Percentiles rank a stretch among this genome's conserved stretches.
Evolutionary conservation across 1,140 invertebrate species (phyloP).

Genomic region (Manduca sexta): DNA sequence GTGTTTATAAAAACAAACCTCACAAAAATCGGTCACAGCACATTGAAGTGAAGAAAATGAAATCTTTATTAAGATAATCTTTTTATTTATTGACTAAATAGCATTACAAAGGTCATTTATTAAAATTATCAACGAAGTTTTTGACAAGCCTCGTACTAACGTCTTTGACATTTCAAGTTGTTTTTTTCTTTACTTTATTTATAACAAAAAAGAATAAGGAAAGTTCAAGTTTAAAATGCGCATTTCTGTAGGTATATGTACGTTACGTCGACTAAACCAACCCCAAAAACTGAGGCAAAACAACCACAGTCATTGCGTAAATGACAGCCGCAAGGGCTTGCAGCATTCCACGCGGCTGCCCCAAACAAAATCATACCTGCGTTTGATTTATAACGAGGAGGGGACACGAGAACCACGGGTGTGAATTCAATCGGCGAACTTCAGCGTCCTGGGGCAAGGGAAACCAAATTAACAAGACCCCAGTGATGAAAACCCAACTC

Average conservation of each 20-base stretch:
- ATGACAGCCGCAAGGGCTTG: constrained; percentile 32
- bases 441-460: constrained; percentile 30
- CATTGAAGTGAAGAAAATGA: constrained; percentile 22
- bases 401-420: constrained; percentile 50
- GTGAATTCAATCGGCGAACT: constrained; percentile 51
- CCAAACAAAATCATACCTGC: constrained; percentile 57
- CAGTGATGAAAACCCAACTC: constrained; percentile 7
- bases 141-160: not conserved
- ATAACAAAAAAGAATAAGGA: too few species aligned
- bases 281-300: not conserved
- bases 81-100: constrained; percentile 29
- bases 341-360: constrained; percentile 44
- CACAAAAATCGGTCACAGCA: constrained; percentile 22
- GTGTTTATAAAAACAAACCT: constrained; percentile 36
- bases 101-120: constrained; percentile 16
- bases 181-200: too few species aligned
- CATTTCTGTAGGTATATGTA: not conserved
- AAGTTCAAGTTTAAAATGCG: too few species aligned
- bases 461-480: constrained; percentile 27
- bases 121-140: constrained; percentile 4
- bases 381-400: constrained; percentile 68
- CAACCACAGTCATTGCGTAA: constrained; percentile 17
- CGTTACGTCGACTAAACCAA: not conserved
- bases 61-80: constrained; percentile 34
- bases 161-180: not conserved